A percentile compares a stretch with the other conserved stretches of the same genome.
Evolutionary conservation across 1,140 invertebrate species (phyloP).

Genomic region (Ips nitidus): DNA sequence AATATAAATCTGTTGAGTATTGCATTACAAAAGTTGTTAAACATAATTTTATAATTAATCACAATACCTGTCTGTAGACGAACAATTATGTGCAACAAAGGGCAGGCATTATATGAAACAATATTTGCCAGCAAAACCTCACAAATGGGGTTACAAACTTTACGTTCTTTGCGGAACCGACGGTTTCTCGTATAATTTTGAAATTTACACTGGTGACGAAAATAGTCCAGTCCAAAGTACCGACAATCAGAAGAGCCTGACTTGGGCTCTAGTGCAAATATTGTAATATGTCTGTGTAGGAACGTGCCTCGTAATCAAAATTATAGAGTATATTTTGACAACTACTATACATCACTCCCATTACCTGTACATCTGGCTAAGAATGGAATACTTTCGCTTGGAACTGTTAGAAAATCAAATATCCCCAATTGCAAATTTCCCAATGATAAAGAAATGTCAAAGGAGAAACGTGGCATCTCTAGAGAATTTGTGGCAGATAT

Average conservation of each 20-base stretch:
- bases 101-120: no score
- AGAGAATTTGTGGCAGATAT: no score
- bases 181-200: constrained; percentile 34
- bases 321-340: constrained; percentile 38
- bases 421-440: constrained; percentile 36
- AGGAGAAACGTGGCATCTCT: constrained; percentile 14
- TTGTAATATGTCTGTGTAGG: constrained; percentile 36
- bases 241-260: constrained; percentile 24
- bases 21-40: no score
- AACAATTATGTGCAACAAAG: no score
- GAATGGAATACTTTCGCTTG: constrained; percentile 35
- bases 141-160: constrained; percentile 52
- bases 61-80: no score
- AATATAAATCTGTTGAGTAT: no score
- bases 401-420: constrained; percentile 35
- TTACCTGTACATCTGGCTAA: constrained; percentile 36
- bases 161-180: constrained; percentile 31
- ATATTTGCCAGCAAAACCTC: constrained; percentile 46
- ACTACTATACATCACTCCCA: constrained; percentile 30
- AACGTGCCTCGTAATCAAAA: constrained; percentile 34
- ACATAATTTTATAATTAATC: no score
- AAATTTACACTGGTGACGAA: constrained; percentile 27
- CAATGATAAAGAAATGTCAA: constrained; percentile 1
- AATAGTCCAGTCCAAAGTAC: constrained; percentile 6
- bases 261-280: constrained; percentile 38